phyloP scores from a whole-genome alignment of 2,888 invertebrate species.

The Chaitophorus viminalis region DNA sequence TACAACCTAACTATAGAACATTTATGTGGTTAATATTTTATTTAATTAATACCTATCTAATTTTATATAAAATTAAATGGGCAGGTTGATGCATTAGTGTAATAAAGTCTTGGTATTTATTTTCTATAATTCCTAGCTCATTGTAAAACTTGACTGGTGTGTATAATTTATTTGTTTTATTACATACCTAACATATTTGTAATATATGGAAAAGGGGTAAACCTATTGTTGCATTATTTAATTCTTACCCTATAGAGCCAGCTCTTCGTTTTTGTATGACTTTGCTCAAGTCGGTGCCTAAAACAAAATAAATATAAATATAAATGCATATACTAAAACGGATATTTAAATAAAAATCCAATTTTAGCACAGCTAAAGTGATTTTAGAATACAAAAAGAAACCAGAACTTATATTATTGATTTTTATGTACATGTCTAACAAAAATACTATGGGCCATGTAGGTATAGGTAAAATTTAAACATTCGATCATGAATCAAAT shows the following conservation, averaged over 20 bases:
- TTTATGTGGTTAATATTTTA: no score
- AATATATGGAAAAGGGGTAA: neutral
- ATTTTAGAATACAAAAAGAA: neutral
- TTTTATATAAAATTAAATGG: no score
- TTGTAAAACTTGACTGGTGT: no score
- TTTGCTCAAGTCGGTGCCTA: constrained; percentile 83
- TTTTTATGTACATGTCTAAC: neutral
- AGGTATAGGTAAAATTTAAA: neutral
- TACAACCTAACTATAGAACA: no score
- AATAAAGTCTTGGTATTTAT: no score
- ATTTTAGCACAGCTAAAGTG: neutral
- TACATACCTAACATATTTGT: neutral
- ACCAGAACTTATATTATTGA: constrained; percentile 7
- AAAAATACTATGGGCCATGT: neutral
- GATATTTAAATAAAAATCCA: neutral
- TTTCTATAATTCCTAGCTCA: no score
- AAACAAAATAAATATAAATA: constrained; percentile 68
- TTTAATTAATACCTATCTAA: no score
- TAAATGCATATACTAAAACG: neutral
- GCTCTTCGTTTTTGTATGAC: constrained; percentile 83
- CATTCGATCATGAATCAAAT: neutral
- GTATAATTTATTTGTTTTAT: no score
- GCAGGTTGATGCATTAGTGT: no score
- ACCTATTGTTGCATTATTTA: neutral
- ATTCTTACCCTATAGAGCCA: constrained; percentile 81